These are phyloP conservation scores for Nymphicus hollandicus DNA, from an alignment of 2,113 vertebrate genomes.

Conservation along the genomic window DNA sequence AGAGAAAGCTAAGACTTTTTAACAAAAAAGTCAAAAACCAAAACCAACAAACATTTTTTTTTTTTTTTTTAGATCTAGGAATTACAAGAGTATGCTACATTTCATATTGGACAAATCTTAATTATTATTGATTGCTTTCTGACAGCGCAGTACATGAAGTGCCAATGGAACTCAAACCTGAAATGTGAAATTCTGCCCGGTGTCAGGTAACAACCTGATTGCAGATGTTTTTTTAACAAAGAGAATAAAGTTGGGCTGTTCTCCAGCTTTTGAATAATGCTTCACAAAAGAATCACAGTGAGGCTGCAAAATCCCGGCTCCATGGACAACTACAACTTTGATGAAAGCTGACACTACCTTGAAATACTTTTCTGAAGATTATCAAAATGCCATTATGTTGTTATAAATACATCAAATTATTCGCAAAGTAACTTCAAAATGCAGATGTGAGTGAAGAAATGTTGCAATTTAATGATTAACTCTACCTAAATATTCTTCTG, in stretches of 20 bases:
- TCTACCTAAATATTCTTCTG: not conserved
- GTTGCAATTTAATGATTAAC: not conserved
- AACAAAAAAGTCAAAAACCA: not conserved
- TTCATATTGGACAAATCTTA: slow-evolving; percentile 3
- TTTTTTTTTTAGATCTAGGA: not conserved
- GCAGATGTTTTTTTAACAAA: not conserved
- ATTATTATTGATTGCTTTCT: slow-evolving; percentile 47
- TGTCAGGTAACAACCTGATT: not conserved
- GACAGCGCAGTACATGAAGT: not conserved
- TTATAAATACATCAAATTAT: not conserved
- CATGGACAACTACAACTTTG: not conserved
- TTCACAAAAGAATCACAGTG: not conserved
- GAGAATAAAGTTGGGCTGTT: not conserved
- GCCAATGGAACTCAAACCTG: not conserved
- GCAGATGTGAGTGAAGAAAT: not conserved
- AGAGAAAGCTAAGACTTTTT: not conserved
- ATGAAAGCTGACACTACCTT: not conserved
- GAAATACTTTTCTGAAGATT: not conserved
- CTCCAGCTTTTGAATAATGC: not conserved
- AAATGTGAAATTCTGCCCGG: slow-evolving; percentile 51
- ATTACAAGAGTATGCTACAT: not conserved
- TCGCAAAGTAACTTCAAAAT: not conserved
- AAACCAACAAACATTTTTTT: not conserved
- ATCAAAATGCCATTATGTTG: not conserved
- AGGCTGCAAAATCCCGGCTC: not conserved